Base-by-base conservation (phyloP, 2,113 vertebrate species). In the Bambusicola thoracicus region DNA sequence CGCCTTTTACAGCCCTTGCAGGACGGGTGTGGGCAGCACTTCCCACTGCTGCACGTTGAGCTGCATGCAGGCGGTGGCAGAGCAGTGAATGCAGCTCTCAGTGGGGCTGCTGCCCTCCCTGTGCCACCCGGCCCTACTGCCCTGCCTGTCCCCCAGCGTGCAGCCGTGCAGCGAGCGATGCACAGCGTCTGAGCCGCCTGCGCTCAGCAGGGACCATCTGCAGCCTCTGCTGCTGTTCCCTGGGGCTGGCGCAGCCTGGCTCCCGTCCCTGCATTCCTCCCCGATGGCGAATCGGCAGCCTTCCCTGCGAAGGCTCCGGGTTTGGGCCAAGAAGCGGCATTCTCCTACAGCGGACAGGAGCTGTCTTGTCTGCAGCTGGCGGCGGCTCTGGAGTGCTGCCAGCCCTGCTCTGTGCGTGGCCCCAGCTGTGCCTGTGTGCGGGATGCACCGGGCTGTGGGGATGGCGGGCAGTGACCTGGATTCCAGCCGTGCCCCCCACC, bases 331-430 rank as follows among this genome's bases (percentile, higher is more conserved):
- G 70, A 25, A 65, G 63, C 79, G n/a, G 43, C 0, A 4, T 27
- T 82, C 58, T 58, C 43, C 74, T 32, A 13, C 10, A 8, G 74
- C 44, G 58, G 85, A 91, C 92, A 87, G 95, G 92, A 92, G 78
- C 94, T 67, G 56, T 81, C 94, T 95, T 88, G 92, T 91, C 85
- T 49, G 92, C 90, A 63, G 85, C 87, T 89, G 90, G 92, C 90
- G 85, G 90, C 46, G 43, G 70, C 43, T 32, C 85, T 93, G 87
- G 92, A 69, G 38, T 1, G 4, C 34, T 0, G 92, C 92, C 92
- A 89, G 12, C 40, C 18, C 61, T 85, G 43, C 55, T 20, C 30
- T 13, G 67, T 88, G 74, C 70, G 25, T 53, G 6, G 85, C 94
- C 94, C 95, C 92, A 87, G 94, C 95, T 94, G 92, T 92, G 94